phyloP scores from a whole-genome alignment of 1,140 invertebrate species.

The Drosophila sucinea region DNA sequence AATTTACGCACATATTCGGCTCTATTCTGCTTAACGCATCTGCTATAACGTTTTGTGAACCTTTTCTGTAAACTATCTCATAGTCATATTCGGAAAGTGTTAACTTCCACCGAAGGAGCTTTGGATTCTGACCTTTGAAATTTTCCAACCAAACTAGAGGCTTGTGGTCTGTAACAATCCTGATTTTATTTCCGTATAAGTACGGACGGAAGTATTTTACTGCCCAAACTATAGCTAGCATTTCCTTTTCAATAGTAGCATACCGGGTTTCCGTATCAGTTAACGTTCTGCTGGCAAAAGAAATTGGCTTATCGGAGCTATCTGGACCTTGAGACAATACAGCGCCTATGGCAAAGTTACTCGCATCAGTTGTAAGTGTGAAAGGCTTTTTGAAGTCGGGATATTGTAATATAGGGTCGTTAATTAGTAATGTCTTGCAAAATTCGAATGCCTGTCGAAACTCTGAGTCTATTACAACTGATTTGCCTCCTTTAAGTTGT shows the following conservation, averaged over 20 bases:
- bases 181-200: not conserved
- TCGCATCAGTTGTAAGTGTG: conserved; percentile 4
- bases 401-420: conserved; percentile 15
- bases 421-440: conserved; percentile 14
- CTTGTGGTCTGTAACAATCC: not conserved
- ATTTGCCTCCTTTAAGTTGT: not conserved
- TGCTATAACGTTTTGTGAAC: not conserved
- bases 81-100: not conserved
- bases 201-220: conserved; percentile 10
- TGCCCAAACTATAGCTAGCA: conserved; percentile 7
- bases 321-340: conserved; percentile 4
- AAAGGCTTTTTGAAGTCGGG: conserved; percentile 7
- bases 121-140: not conserved
- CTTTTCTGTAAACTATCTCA: not conserved
- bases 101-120: conserved; percentile 9
- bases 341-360: conserved; percentile 1
- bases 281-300: conserved; percentile 13
- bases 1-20: not conserved
- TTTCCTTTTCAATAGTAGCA: conserved; percentile 19
- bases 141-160: not conserved
- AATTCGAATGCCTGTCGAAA: conserved; percentile 1
- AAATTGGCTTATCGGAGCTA: conserved; percentile 3
- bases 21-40: not conserved
- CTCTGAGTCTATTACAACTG: not conserved
- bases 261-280: conserved; percentile 16